These are phyloP conservation scores for Disparrhopalites patrizii DNA, from an alignment of 2,888 invertebrate species.

Conservation along the genomic window DNA sequence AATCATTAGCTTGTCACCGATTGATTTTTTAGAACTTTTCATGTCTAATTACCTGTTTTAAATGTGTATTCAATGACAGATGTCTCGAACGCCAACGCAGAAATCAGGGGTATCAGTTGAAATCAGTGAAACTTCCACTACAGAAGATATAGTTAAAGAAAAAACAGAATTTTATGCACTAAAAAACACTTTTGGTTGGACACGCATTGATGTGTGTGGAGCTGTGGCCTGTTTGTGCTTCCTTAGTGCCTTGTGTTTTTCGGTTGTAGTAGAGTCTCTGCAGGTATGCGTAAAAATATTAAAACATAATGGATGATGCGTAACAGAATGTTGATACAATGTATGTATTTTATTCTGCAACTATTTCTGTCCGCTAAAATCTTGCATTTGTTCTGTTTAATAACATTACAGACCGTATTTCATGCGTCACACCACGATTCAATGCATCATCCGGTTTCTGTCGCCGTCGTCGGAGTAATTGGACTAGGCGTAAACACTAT, in stretches of 20 bases:
- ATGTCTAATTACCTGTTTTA: neutral
- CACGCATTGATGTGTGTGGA: constrained; percentile 80
- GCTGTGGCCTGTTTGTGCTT: constrained; percentile 62
- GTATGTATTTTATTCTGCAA: too few species aligned
- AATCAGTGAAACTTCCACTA: neutral
- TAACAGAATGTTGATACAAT: too few species aligned
- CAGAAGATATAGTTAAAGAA: constrained; percentile 52
- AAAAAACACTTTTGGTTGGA: constrained; percentile 89
- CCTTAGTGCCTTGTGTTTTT: constrained; percentile 76
- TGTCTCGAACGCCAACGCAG: neutral
- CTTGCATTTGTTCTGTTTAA: too few species aligned
- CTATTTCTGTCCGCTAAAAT: too few species aligned
- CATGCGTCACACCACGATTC: constrained; percentile 57
- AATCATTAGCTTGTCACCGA: too few species aligned
- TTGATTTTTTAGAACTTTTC: neutral
- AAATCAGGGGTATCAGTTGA: neutral
- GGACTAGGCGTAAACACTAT: constrained; percentile 72
- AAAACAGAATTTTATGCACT: constrained; percentile 60
- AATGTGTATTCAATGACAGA: neutral
- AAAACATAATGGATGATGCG: too few species aligned
- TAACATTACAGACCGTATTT: constrained; percentile 44
- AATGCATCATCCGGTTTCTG: constrained; percentile 69
- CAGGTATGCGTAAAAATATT: constrained; percentile 57
- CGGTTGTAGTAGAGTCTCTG: constrained; percentile 72
- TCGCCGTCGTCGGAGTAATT: constrained; percentile 65